These are phyloP conservation scores for Echinops telfairi DNA, from an alignment of 2,113 vertebrate genomes.

Conservation along the genomic window DNA sequence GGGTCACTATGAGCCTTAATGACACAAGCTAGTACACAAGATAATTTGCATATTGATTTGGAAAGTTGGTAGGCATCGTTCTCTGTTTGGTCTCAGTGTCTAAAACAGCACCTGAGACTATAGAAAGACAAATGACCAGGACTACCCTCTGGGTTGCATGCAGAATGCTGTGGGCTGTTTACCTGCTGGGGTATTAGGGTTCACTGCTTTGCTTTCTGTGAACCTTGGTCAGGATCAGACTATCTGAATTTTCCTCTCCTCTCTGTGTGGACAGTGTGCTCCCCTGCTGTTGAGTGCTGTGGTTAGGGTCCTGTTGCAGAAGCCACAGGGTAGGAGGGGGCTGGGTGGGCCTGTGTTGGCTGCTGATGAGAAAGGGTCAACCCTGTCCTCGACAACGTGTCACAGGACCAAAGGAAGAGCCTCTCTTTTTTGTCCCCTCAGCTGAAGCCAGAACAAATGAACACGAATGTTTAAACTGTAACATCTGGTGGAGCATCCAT, in stretches of 20 bases:
- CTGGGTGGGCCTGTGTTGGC: too few relatives aligned
- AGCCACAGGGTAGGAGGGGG: neutral
- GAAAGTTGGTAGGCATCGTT: neutral
- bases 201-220: neutral
- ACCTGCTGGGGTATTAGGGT: too few relatives aligned
- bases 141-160: neutral
- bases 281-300: rapidly evolving
- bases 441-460: neutral
- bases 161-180: neutral
- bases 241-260: neutral
- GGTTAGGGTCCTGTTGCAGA: neutral
- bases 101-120: neutral
- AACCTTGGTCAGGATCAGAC: neutral
- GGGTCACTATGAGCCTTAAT: too few relatives aligned
- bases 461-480: neutral
- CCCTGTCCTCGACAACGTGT: neutral
- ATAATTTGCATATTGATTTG: neutral
- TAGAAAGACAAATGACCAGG: rapidly evolving
- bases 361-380: too few relatives aligned
- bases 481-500: neutral
- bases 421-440: neutral
- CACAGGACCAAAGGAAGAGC: neutral
- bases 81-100: neutral
- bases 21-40: neutral
- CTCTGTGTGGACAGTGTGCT: conserved; percentile 41